Base-by-base conservation (phyloP, 2,888 invertebrate species). In the Oasisia sp. region DNA sequence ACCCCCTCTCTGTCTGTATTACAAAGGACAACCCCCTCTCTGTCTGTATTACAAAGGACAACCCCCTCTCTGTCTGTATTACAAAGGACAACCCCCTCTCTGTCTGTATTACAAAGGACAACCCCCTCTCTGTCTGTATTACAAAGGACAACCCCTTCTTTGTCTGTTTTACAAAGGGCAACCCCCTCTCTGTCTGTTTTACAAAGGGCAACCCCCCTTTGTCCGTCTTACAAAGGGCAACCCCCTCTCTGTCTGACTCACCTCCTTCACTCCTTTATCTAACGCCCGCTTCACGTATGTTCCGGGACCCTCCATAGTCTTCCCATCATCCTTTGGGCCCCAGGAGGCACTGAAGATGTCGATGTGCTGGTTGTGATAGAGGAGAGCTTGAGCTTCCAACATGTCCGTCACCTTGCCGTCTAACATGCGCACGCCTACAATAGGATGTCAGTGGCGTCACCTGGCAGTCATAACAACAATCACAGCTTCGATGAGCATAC, bases 251-350 rank as follows among this genome's bases (percentile, higher is more conserved):
- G 50, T 50, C 50, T 50, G 38, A 38, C 91, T 50, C 45, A 98
- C 98, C 96, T 97, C 95, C 45, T 95, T 97, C 44, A 98, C 97
- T 91, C 99, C 99, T 92, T 97, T 97, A 94, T 97, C 96, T 7
- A 99, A 97, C 0, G 99, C 98, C 95, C 97, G 97, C 50, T 96
- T 95, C 0, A 98, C 98, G 11, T 98, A 97, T 91, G 97, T 97
- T 38, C 98, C 98, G 0, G 99, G 99, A 4, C 98, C 98, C 95
- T 99, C 99, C 45, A 99, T 98, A 2, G 98, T 98, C 95, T 97
- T 97, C 0, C 99, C 99, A 95, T 99, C 98, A 95, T 99, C 99
- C 94, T 97, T 97, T 19, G 99, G 99, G 7, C 99, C 99, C 96
- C 96, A 96, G 11, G 96, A 96, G 14, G 96, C 95, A 92, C 96